Conservation (phyloP, 2,113 vertebrate genomes). For the Myotis lucifugus region DNA sequence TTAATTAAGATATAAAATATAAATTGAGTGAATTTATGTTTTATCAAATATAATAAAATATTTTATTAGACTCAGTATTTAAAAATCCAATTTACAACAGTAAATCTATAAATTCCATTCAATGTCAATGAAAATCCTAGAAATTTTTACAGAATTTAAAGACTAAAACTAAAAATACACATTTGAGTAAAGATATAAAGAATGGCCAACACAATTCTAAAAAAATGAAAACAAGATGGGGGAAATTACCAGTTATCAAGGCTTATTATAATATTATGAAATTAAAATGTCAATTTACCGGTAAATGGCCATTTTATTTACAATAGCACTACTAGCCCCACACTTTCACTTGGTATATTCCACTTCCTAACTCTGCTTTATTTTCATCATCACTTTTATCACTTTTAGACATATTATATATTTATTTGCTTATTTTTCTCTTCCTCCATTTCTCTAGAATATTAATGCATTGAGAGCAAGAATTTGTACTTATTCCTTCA, state of each 20-base stretch:
- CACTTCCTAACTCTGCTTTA: background rate
- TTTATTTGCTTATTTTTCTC: background rate
- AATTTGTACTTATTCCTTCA: background rate
- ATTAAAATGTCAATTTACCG: background rate
- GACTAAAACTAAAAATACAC: background rate
- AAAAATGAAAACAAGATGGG: background rate
- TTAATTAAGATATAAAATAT: background rate
- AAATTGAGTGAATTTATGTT: no score
- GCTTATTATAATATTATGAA: background rate
- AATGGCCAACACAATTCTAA: background rate
- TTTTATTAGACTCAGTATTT: background rate
- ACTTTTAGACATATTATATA: background rate
- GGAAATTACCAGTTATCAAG: background rate
- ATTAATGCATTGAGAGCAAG: background rate
- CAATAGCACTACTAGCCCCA: background rate
- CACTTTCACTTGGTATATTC: background rate
- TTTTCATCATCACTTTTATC: background rate
- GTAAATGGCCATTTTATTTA: background rate
- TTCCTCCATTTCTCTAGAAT: background rate
- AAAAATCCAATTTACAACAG: background rate
- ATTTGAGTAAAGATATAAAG: background rate
- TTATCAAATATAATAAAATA: no score
- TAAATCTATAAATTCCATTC: background rate
- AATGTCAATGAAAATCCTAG: background rate
- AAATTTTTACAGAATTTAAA: conserved; percentile 22